Evolutionary conservation across 1,140 invertebrate genomes (phyloP), one percentile per base, ranked within the genome.

Genomic region (Scaptomyza graminum): DNA sequence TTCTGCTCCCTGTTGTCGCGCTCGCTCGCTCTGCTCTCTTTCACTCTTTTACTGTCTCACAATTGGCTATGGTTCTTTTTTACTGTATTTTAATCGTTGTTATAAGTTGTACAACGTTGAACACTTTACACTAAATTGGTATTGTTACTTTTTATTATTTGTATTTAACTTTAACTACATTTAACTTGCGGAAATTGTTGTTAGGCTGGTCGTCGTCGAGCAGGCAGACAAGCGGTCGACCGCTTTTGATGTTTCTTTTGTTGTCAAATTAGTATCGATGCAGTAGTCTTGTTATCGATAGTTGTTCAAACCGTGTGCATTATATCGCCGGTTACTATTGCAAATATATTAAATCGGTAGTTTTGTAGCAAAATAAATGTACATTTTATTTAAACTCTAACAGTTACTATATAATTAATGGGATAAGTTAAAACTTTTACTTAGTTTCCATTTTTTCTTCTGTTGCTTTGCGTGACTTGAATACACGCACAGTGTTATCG

Each of bases 401-500:
- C 47, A 74, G 12, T 69, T 43, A 49, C 31, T 49, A 15, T 64
- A 65, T 46, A 64, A 60, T 55, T 49, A 64, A 44, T 55, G 37
- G 39, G 16, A 44, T 39, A 18, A 51, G 60, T 64, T 47, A 41
- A 28, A 44, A 22, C 28, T 47, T 15, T 75, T 66, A 79, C 41
- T 84, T 84, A 6, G 67, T 76, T n/a, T 87, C 79, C 65, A 65
- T 79, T 15, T 75, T 49, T 18, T 88, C 79, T 12, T 47, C 34
- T 2, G 74, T 46, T 15, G 82, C 84, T 51, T 92, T 92, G 75
- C 94, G 94, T 0, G 95, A 93, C 92, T 96, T 95, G 82, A 97
- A 99, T 80, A 99, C 95, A 91, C 98, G 96, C 15, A 99, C 93
- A 28, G 97, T 96, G 91, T 98, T 98, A 92, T 99, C 99, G 25